Conservation (phyloP, 2,797 vertebrate species). For the Decapterus maruadsi region DNA sequence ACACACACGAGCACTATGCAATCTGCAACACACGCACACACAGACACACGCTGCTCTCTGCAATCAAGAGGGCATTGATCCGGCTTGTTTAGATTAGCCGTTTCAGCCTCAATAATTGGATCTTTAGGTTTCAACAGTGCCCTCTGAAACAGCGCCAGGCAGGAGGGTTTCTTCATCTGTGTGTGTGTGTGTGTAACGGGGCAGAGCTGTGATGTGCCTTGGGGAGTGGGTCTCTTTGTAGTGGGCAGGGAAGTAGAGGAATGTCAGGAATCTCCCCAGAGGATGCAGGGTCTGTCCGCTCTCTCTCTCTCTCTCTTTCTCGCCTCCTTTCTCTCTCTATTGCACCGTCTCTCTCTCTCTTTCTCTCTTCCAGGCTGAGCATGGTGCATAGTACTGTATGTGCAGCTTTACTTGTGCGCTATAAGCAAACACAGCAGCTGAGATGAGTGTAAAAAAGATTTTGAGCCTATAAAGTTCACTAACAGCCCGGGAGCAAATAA, state of each 20-base stretch:
- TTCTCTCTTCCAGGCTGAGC: background rate
- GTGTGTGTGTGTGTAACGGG: slow-evolving; percentile 24
- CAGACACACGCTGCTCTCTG: background rate
- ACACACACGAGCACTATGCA: slow-evolving; percentile 11
- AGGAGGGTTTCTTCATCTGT: slow-evolving; percentile 36
- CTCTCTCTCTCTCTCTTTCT: slow-evolving; percentile 39
- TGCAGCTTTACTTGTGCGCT: slow-evolving; percentile 15
- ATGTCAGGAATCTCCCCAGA: slow-evolving; percentile 82
- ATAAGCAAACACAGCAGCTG: slow-evolving; percentile 42
- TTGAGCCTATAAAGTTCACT: slow-evolving; percentile 54
- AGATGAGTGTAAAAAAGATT: slow-evolving; percentile 59
- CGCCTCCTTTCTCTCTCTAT: slow-evolving; percentile 20
- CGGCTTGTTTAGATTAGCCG: slow-evolving; percentile 59
- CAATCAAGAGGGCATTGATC: slow-evolving; percentile 33
- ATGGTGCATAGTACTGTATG: slow-evolving; percentile 1
- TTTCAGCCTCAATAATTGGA: slow-evolving; percentile 36
- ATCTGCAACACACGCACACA: slow-evolving; percentile 3
- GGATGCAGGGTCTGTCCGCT: slow-evolving; percentile 71
- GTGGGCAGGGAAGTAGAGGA: slow-evolving; percentile 80
- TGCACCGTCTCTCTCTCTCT: slow-evolving; percentile 9
- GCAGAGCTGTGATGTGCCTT: slow-evolving; percentile 55
- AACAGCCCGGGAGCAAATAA: slow-evolving; percentile 61
- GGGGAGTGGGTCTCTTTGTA: slow-evolving; percentile 72
- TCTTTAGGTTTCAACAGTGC: slow-evolving; percentile 37
- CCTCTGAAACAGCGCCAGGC: slow-evolving; percentile 28